A percentile compares a stretch with the other conserved stretches of the same genome.
phyloP scores from a whole-genome alignment of 2,113 vertebrate genomes.

The Gulo gulo region DNA sequence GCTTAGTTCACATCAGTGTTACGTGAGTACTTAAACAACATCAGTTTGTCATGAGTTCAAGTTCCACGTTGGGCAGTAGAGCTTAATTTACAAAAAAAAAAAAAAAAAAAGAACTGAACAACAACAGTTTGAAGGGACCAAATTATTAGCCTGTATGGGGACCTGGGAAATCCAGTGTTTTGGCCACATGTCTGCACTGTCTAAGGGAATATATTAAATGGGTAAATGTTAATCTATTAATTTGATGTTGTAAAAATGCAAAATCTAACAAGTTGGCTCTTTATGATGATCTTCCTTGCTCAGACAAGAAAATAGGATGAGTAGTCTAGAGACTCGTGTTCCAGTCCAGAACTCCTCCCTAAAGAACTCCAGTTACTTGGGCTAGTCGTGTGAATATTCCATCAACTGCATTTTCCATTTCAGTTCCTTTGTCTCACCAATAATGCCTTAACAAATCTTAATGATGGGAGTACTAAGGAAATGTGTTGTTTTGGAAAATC shows the following conservation, averaged over 20 bases:
- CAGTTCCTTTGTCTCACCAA: not conserved
- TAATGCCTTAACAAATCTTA: not conserved
- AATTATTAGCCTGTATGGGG: not conserved
- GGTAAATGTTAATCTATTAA: not conserved
- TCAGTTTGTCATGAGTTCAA: not conserved
- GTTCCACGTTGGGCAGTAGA: not conserved
- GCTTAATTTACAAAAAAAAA: not conserved
- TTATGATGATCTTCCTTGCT: not conserved
- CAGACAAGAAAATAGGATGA: not conserved
- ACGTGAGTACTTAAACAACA: slow-evolving; percentile 16
- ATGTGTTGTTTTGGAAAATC: not conserved
- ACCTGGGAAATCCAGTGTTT: not conserved
- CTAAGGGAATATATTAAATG: not conserved
- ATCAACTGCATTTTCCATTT: not conserved
- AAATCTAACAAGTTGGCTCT: not conserved
- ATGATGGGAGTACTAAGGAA: not conserved
- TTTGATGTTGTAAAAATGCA: not conserved
- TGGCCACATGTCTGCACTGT: not conserved
- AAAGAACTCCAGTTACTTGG: not conserved
- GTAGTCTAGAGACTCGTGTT: not conserved
- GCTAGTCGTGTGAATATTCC: not conserved
- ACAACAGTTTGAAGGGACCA: not conserved
- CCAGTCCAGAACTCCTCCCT: not conserved
- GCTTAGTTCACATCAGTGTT: not conserved
- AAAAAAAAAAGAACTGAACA: not conserved